Percentiles rank a stretch among this genome's conserved stretches.
phyloP scores from a whole-genome alignment of 2,797 vertebrate species.

The Cynopterus sphinx region DNA sequence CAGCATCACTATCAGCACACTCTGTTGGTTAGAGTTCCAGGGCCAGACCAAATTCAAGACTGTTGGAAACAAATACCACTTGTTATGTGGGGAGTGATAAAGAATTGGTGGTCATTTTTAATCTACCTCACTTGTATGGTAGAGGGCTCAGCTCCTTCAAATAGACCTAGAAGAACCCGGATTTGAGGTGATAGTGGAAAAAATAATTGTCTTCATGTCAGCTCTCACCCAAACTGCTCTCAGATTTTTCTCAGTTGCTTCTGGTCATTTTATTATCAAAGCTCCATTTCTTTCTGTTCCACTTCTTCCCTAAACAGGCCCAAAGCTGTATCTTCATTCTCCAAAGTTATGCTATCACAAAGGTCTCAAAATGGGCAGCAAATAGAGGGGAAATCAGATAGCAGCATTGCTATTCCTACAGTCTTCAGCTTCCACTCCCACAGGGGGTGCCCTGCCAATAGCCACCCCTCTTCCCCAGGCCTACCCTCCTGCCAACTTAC shows the following conservation, averaged over 20 bases:
- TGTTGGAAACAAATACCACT: neutral
- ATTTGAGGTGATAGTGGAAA: neutral
- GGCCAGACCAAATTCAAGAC: neutral
- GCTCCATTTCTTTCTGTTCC: neutral
- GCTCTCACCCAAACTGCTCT: neutral
- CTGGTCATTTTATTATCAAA: neutral
- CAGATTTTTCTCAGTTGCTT: neutral
- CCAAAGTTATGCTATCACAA: neutral
- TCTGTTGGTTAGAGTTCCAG: neutral
- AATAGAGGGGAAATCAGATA: neutral
- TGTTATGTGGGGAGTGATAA: neutral
- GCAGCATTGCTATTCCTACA: neutral
- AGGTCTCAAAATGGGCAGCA: too few species aligned
- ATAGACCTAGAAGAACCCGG: neutral
- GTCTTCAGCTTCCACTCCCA: neutral
- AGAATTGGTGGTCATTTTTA: neutral
- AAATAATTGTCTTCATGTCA: neutral
- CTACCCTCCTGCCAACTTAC: neutral
- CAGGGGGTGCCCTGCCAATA: fast-evolving
- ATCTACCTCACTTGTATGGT: neutral
- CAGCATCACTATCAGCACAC: too few species aligned
- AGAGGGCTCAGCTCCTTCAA: neutral
- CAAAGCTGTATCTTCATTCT: neutral
- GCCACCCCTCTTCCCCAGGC: too few species aligned
- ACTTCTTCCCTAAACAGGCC: neutral